Evolutionary conservation across 2,797 vertebrate genomes (phyloP), one percentile per base, ranked within the genome.

Genomic region (Lemur catta): DNA sequence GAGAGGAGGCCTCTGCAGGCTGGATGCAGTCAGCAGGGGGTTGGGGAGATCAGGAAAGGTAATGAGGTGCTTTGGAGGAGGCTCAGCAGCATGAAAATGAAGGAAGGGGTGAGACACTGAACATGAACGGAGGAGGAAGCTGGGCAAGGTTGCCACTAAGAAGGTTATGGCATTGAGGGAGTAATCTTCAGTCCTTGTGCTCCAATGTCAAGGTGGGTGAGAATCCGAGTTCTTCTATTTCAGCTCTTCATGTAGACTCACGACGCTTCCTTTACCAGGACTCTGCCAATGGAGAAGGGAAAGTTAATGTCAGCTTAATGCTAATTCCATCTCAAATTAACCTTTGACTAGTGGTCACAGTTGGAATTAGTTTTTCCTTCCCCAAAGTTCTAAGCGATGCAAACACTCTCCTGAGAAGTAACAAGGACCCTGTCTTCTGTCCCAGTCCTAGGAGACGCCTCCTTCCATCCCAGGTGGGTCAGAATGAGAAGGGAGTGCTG

Each of bases 51-150:
- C 57, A 35, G 76, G 55, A n/a, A 50, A 81, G 69, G 84, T 50
- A 78, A 57, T 2, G 76, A 33, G 85, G 61, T 48, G 89, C 71
- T 41, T 10, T 15, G 9, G 84, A 69, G 82, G n/a, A 5, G 55
- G 72, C 35, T 78, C 43, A 18, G 96, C 95, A 90, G 38, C 84
- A 57, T 52, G 84, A 26, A 57, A 24, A 74, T 84, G 90, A 89
- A 89, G 76, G 89, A 79, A 80, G 50, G 82, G 95, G 91, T 41
- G 63, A 65, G 75, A 67, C 59, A 7, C n/a, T 4, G 67, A 55
- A 11, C 6, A 1, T 0, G 28, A 33, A 2, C 18, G 1, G 76
- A 11, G 63, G 74, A n/a, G 5, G 38, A 12, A 89, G 67, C 35
- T 0, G 18, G 81, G 57, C 79, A 84, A 52, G 30, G 1, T 22